phyloP scores from a whole-genome alignment of 2,113 vertebrate species.

The Phylloscopus trochiloides region DNA sequence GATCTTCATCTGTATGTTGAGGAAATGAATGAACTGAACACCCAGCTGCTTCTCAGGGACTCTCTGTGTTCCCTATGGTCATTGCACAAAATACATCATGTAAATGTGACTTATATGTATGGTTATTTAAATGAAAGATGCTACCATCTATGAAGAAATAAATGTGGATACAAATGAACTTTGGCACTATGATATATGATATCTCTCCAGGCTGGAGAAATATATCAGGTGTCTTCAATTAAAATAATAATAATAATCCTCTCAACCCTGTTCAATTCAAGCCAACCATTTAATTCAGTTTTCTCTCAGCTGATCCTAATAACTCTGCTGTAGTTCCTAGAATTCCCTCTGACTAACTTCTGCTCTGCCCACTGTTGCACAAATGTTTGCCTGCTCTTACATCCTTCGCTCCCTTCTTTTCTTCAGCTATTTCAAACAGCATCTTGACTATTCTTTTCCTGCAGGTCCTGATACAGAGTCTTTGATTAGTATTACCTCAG shows the following conservation, averaged over 20 bases:
- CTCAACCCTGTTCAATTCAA: not conserved
- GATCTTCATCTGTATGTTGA: not conserved
- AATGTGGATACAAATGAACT: constrained; percentile 21
- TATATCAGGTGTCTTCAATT: constrained; percentile 40
- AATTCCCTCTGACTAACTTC: not conserved
- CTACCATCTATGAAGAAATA: constrained; percentile 18
- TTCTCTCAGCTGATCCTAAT: not conserved
- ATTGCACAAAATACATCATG: not conserved
- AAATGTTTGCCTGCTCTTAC: not conserved
- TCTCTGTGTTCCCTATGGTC: not conserved
- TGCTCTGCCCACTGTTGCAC: not conserved
- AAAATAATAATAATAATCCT: constrained; percentile 3
- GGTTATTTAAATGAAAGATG: not conserved
- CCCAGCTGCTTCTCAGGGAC: not conserved
- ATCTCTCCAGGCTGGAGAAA: not conserved
- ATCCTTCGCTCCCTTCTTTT: not conserved
- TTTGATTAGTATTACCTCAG: not conserved
- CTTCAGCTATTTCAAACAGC: not conserved
- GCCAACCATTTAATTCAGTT: constrained; percentile 12
- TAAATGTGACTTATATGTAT: not conserved
- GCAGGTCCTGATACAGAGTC: not conserved
- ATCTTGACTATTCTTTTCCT: not conserved
- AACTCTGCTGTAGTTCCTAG: not conserved
- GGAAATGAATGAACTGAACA: not conserved
- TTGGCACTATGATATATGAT: not conserved